Base-by-base conservation (phyloP, 2,888 invertebrate species). In the Drosophila leonis region DNA sequence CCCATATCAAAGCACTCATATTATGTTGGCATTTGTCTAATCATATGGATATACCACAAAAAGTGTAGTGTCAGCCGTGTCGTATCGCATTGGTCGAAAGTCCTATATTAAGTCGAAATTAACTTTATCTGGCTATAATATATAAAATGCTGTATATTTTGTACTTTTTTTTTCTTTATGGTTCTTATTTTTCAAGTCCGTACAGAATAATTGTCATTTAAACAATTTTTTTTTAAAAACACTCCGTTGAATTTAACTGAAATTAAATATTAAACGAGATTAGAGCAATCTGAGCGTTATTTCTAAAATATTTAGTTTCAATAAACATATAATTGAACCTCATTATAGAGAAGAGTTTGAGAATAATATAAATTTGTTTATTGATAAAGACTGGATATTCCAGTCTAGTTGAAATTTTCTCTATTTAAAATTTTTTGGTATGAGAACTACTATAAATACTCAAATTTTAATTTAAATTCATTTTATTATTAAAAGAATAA, bases 401-500 rank as follows among this genome's bases (percentile, higher is more conserved):
- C 24, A 15, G 9, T n/a, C 5, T 29, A n/a, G 7, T 29, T 29
- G 0, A 29, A 48, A 29, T 13, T 13, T 1, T 6, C 6, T 31
- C n/a, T 27, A 4, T 12, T 9, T 1, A 27, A 27, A 8, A 15
- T 27, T 27, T 1, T 27, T n/a, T 29, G n/a, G 0, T 5, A 7
- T 29, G 46, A 7, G 15, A 9, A 8, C n/a, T 46, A 5, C 6
- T 27, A 27, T 4, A 46, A 7, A 27, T n/a, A 5, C 2, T 10
- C n/a, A n/a, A 35, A 46, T 27, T 37, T 56, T 42, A 35, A 54
- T 59, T 57, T 39, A 46, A 54, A 46, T 48, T 61, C 42, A 49
- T 61, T 72, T 57, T 49, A 59, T 49, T 66, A 64, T 66, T 61
- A 71, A 77, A 68, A 73, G 71, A 77, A 77, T 74, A 71, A 71